Evolutionary conservation across 2,797 vertebrate species (phyloP), one percentile per base, ranked within the genome.

Genomic region (Danio aesculapii): DNA sequence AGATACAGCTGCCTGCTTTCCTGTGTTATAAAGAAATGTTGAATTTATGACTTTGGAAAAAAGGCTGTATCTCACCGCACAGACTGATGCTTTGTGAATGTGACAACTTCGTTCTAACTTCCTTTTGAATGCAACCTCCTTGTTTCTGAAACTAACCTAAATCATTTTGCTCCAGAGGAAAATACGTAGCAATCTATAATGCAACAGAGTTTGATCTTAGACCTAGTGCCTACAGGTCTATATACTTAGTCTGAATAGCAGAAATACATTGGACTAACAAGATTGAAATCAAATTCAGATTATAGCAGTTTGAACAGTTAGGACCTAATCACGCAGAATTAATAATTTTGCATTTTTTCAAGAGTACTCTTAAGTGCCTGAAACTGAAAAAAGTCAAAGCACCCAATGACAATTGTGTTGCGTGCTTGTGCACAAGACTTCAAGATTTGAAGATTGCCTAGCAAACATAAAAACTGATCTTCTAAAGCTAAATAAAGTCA

Each of bases 71-170:
- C 67, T 66, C 81, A 75, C 67, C 83, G 76, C 53, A 66, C 59
- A 44, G 86, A 88, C 77, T 73, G 83, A 88, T 92, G 93, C 91
- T 91, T 92, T 91, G 91, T 92, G 88, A 93, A 93, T 91, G 88
- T 62, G 75, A 78, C 69, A 83, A 81, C 78, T 30, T 30, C 86
- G 21, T 19, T 86, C 89, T 85, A 86, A 85, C 83, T 55, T 68
- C 68, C 81, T 87, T 84, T 76, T 85, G 74, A 59, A 77, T 79
- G 85, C 81, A 69, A 76, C 63, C 49, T 74, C 75, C 71, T 83
- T n/a, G 58, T 47, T 49, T 77, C 63, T 30, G 63, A 53, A 83
- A 59, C 70, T 83, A 70, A 73, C 75, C 6, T 64, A 53, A 82
- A 73, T 63, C 46, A 16, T 73, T 86, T 81, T 81, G 66, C 85